Percentiles rank a stretch among this genome's conserved stretches.
These are phyloP conservation scores for Stenichneumon culpator DNA, from an alignment of 2,888 invertebrate species.

Conservation along the genomic window DNA sequence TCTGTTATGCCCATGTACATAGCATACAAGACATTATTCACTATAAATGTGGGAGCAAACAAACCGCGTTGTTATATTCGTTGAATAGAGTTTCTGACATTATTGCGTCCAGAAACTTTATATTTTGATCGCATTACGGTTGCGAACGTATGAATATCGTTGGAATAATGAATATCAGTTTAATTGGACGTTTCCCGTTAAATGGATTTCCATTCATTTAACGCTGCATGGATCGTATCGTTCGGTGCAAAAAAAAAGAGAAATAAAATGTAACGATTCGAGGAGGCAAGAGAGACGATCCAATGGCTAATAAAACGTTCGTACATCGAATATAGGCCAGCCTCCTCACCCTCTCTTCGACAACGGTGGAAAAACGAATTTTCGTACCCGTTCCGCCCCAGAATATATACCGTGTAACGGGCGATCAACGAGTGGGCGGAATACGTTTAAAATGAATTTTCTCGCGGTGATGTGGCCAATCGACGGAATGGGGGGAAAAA, in stretches of 20 bases:
- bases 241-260: neutral
- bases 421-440: constrained; percentile 35
- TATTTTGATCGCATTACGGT: neutral
- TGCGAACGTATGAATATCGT: neutral
- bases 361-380: constrained; percentile 45
- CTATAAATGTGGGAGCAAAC: neutral
- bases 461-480: constrained; percentile 23
- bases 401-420: constrained; percentile 20
- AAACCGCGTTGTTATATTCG: constrained; percentile 4
- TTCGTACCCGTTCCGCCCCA: constrained; percentile 11
- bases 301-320: constrained; percentile 31
- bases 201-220: neutral
- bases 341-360: neutral
- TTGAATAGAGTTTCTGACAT: neutral
- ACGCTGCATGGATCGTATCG: neutral
- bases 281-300: neutral
- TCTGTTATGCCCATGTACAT: neutral
- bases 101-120: neutral
- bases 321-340: constrained; percentile 29
- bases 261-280: neutral
- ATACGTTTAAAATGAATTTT: constrained; percentile 49
- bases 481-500: neutral
- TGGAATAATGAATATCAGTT: neutral
- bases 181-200: neutral
- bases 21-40: neutral